A percentile compares a stretch with the other conserved stretches of the same genome.
phyloP scores from a whole-genome alignment of 2,113 vertebrate species.

The Limanda limanda region DNA sequence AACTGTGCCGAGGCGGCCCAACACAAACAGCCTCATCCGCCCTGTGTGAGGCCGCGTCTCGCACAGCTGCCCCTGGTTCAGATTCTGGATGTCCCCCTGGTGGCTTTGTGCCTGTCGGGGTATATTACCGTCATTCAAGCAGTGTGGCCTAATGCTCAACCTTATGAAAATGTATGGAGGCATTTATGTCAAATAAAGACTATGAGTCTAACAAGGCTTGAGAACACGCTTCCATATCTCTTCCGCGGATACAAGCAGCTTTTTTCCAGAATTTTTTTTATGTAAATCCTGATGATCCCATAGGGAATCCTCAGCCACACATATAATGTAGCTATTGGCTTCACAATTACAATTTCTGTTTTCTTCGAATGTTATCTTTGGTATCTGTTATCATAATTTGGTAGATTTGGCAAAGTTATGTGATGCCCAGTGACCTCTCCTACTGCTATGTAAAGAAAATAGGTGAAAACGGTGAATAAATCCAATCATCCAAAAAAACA shows the following conservation, averaged over 20 bases:
- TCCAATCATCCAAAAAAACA: not conserved
- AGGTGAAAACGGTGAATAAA: too few species aligned
- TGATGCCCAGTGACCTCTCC: too few species aligned
- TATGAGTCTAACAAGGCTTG: constrained; percentile 18
- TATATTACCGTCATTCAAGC: constrained; percentile 41
- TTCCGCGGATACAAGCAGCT: not conserved
- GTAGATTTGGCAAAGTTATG: too few species aligned
- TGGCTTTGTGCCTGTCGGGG: constrained; percentile 44
- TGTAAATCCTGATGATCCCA: constrained; percentile 9
- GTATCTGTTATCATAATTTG: too few species aligned
- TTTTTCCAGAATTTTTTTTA: constrained; percentile 16
- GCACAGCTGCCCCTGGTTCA: constrained; percentile 41
- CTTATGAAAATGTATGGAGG: constrained; percentile 60
- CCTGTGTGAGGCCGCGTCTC: constrained; percentile 36
- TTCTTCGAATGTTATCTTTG: too few species aligned
- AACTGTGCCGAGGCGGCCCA: constrained; percentile 43
- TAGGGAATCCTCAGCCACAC: not conserved
- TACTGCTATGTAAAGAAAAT: not conserved
- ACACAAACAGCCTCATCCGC: constrained; percentile 44
- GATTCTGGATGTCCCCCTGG: constrained; percentile 36
- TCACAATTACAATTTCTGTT: too few species aligned
- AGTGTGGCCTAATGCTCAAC: constrained; percentile 12
- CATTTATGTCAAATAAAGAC: constrained; percentile 59
- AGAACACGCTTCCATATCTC: not conserved
- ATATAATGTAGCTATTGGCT: too few species aligned